Conservation (phyloP, 2,113 vertebrate species). For the Phyllostomus discolor region DNA sequence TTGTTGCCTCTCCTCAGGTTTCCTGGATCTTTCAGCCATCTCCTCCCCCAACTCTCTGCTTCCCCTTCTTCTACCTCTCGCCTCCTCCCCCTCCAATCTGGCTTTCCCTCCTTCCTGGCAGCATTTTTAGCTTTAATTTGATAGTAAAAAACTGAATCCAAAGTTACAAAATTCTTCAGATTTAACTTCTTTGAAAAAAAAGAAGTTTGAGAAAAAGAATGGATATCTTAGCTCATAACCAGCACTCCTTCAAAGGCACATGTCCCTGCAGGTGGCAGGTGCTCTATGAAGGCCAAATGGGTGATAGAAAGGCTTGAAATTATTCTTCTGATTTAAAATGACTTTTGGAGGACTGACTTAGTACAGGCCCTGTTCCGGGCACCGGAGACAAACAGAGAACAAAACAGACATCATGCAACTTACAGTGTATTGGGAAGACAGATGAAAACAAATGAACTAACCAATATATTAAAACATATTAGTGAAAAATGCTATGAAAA, state of each 20-base stretch:
- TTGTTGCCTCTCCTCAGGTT: constrained; percentile 81
- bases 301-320: neutral
- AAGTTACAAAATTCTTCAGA: constrained; percentile 81
- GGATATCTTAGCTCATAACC: constrained; percentile 16
- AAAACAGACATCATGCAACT: neutral
- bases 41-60: constrained; percentile 81
- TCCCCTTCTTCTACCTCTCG: constrained; percentile 85
- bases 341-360: neutral
- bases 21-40: constrained; percentile 82
- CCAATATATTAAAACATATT: neutral
- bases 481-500: neutral
- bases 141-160: constrained; percentile 84
- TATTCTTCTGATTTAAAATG: neutral
- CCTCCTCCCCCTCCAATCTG: constrained; percentile 88
- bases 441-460: neutral
- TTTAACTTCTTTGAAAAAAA: constrained; percentile 79
- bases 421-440: neutral
- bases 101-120: constrained; percentile 85
- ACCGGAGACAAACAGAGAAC: neutral
- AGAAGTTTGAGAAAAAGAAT: constrained; percentile 61
- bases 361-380: neutral
- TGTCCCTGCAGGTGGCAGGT: neutral
- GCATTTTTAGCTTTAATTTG: constrained; percentile 84
- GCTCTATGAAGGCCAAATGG: neutral
- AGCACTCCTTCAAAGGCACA: neutral